phyloP scores from a whole-genome alignment of 1,140 invertebrate species.

The Formica selysi region DNA sequence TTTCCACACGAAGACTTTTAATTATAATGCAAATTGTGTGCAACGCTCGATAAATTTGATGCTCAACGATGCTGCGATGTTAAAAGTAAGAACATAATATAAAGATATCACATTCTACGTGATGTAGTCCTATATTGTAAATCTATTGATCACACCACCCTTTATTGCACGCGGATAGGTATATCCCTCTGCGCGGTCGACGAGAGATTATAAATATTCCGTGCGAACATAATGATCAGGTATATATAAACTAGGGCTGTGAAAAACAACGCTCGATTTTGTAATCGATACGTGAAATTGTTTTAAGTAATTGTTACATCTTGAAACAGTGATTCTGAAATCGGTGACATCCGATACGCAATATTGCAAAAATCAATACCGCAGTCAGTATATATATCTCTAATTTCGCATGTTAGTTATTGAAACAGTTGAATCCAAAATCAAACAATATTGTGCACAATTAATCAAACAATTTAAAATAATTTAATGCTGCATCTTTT shows the following conservation, averaged over 20 bases:
- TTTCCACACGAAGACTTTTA: neutral
- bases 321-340: slow-evolving; percentile 5
- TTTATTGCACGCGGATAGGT: slow-evolving; percentile 23
- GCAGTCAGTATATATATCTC: neutral
- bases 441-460: neutral
- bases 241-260: slow-evolving; percentile 2
- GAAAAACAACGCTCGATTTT: slow-evolving; percentile 26
- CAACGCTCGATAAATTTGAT: neutral
- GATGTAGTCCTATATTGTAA: slow-evolving; percentile 22
- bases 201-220: slow-evolving; percentile 54
- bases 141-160: slow-evolving; percentile 38
- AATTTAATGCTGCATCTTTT: neutral
- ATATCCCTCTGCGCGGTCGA: neutral
- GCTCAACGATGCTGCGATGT: neutral
- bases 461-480: neutral
- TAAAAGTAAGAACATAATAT: slow-evolving; percentile 19
- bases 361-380: slow-evolving; percentile 7
- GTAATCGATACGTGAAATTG: slow-evolving; percentile 13
- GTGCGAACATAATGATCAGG: slow-evolving; percentile 9
- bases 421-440: neutral
- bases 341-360: neutral
- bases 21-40: slow-evolving; percentile 27
- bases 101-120: slow-evolving; percentile 4
- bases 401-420: slow-evolving; percentile 1
- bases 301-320: slow-evolving; percentile 6